Evolutionary conservation across 35 echinoderm and acorn worm species (phyloP).

Genomic region (Eucidaris tribuloides): DNA sequence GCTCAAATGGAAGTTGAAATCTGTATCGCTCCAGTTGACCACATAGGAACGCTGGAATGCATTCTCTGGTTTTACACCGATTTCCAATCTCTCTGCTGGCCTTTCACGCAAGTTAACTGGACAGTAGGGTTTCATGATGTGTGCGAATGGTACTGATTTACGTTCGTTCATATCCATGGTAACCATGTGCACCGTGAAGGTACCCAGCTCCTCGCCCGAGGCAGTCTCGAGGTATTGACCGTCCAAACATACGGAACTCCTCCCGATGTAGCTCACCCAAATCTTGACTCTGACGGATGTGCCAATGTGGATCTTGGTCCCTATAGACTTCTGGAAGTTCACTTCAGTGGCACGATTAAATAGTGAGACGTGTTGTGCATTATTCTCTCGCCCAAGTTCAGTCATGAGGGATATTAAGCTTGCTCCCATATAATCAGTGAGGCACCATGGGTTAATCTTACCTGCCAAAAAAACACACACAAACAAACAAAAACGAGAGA

Average conservation of each 20-base stretch:
- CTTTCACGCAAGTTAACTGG: neutral
- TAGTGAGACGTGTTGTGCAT: neutral
- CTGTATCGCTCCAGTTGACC: conserved; percentile 20
- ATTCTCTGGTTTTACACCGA: neutral
- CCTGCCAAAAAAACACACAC: neutral
- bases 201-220: neutral
- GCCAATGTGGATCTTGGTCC: neutral
- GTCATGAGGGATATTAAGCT: neutral
- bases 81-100: neutral
- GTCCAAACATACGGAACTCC: conserved; percentile 1
- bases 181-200: neutral
- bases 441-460: conserved; percentile 8
- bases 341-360: neutral
- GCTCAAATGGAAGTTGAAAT: conserved; percentile 7
- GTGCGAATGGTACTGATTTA: neutral
- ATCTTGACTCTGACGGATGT: neutral
- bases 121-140: neutral
- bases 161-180: conserved; percentile 7
- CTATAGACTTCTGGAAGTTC: neutral
- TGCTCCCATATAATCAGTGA: neutral
- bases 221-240: neutral
- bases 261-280: neutral
- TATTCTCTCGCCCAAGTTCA: too few relatives aligned
- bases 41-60: neutral
- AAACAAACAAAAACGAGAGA: neutral